Conservation (phyloP, 2,888 invertebrate genomes). For the Punctoribates punctum region DNA sequence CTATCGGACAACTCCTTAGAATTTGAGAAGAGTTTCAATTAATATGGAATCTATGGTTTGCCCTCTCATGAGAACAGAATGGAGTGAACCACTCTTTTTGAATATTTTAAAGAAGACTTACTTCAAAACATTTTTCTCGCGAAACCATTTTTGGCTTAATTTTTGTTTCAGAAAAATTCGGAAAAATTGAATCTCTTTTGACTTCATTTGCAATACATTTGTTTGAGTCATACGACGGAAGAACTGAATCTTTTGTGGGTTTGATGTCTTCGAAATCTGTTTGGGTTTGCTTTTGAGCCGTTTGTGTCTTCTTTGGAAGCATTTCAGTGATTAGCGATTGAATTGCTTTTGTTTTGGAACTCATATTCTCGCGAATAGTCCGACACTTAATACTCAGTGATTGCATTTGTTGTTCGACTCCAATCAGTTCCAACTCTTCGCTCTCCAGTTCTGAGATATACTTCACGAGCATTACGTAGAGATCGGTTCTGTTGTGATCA, state of each 20-base stretch:
- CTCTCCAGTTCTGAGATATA: constrained; percentile 9
- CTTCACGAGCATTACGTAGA: neutral
- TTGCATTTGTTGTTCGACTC: constrained; percentile 17
- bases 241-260: no score
- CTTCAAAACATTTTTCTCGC: no score
- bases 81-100: neutral
- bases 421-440: constrained; percentile 16
- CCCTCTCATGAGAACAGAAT: neutral
- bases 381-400: neutral
- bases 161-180: no score
- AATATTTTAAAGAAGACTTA: no score
- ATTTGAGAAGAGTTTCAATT: neutral
- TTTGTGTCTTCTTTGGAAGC: neutral
- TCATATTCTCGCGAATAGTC: neutral
- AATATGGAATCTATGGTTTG: neutral
- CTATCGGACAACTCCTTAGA: neutral
- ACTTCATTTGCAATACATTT: no score
- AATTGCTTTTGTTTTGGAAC: neutral
- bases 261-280: neutral
- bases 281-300: constrained; percentile 19
- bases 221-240: no score
- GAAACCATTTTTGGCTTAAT: no score
- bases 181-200: no score
- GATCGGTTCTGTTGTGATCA: neutral
- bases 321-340: neutral